These are phyloP conservation scores for Ammospiza caudacuta DNA, from an alignment of 2,113 vertebrate genomes.

Conservation along the genomic window DNA sequence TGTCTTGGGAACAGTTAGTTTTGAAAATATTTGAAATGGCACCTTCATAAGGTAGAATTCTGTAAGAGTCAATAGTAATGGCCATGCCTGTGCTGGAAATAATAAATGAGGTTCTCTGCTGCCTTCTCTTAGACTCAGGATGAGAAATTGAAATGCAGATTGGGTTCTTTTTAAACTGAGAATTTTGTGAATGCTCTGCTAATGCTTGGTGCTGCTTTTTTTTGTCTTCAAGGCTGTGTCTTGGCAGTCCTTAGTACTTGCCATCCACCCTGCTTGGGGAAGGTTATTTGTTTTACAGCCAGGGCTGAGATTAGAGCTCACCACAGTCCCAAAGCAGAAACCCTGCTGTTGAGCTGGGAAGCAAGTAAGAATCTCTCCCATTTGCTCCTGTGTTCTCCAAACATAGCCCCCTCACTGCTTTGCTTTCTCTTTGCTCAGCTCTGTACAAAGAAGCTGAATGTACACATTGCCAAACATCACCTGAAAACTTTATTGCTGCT, in stretches of 20 bases:
- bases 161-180: neutral
- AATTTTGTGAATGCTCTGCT: neutral
- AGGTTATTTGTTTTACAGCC: neutral
- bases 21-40: neutral
- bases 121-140: neutral
- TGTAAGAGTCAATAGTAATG: neutral
- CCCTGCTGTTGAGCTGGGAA: neutral
- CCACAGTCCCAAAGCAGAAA: neutral
- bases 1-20: neutral
- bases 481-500: conserved; percentile 25
- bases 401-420: neutral
- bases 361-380: neutral
- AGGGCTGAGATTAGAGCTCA: neutral
- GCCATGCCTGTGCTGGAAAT: neutral
- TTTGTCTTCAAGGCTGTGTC: neutral
- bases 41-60: neutral
- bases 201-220: neutral
- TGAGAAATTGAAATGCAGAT: neutral
- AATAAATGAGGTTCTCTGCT: neutral
- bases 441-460: neutral
- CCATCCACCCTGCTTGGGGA: neutral
- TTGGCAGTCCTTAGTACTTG: neutral
- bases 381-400: neutral
- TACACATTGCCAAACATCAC: neutral
- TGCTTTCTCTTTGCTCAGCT: neutral